Evolutionary conservation across 2,888 invertebrate genomes (phyloP), one percentile per base, ranked within the genome.

Genomic region (Apamea monoglypha): DNA sequence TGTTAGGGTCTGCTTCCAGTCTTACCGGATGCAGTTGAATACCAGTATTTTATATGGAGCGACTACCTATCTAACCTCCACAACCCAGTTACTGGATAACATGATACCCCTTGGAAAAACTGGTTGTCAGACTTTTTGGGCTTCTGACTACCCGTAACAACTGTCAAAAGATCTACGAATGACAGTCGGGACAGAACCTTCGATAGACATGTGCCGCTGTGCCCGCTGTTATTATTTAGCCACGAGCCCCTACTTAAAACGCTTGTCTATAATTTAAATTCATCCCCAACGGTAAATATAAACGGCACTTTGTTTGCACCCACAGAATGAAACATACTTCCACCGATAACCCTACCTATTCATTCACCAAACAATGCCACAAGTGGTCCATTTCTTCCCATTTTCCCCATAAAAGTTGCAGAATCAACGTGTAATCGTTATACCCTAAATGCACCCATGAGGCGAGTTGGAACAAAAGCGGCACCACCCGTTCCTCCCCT

Each of bases 371-470:
- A 85, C 76, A 83, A 87, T 77, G 71, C 80, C 73, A 89, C 86
- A 88, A 88, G 88, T 89, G 86, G 79, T 76, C 84, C 69, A 89
- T 89, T 80, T 73, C 70, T 72, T 70, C 76, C 70, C 56, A 68
- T 88, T 78, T 69, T 40, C 53, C 79, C 82, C 69, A 80, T 87
- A 89, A 91, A 91, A 80, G 85, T 80, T 87, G 76, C 80, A 87
- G 88, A 87, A 85, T 79, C 78, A 83, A 85, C 72, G 75, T 86
- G 76, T 82, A 85, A 84, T 82, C 80, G 81, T 82, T 87, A 86
- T 81, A 84, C 87, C 90, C 86, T 90, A 93, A 93, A 92, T 88
- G 90, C 90, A 89, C 93, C 91, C 89, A 86, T 66, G 92, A 91
- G 90, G 83, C 88, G 84, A 90, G 82, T 88, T 82, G 83, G 83